Conservation (phyloP, 2,113 vertebrate genomes). For the Phalacrocorax pelagicus region DNA sequence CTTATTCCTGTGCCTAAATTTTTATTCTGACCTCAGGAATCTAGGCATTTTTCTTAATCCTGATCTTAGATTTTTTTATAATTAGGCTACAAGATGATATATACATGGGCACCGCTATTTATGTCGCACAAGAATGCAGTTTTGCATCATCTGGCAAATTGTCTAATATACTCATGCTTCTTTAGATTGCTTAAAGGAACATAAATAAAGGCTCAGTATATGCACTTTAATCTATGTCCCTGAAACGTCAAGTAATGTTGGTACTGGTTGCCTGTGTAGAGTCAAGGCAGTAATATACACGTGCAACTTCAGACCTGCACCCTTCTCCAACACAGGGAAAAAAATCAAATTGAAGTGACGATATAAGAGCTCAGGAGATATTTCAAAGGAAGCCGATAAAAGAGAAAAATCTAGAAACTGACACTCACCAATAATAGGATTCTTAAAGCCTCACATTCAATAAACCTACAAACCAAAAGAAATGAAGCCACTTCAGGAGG, state of each 20-base stretch:
- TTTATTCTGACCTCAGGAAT: neutral
- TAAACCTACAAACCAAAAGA: slow-evolving; percentile 50
- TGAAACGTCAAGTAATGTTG: neutral
- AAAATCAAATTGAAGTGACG: neutral
- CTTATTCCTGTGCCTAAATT: neutral
- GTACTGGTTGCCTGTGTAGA: neutral
- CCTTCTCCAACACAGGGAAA: neutral
- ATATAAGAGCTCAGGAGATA: neutral
- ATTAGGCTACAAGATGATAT: neutral
- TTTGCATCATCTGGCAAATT: neutral
- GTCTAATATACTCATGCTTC: neutral
- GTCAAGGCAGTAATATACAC: neutral
- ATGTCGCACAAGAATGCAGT: neutral
- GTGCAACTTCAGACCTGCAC: neutral
- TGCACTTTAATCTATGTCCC: neutral
- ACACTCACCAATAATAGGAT: neutral
- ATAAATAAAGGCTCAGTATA: neutral
- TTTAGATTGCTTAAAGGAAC: neutral
- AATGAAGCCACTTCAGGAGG: neutral
- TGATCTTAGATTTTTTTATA: neutral
- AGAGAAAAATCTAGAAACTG: slow-evolving; percentile 4
- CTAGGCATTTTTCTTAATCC: neutral
- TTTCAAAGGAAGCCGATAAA: slow-evolving; percentile 26
- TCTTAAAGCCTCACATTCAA: slow-evolving; percentile 33
- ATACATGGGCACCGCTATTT: neutral